These are phyloP conservation scores for Colletes collaris DNA, from an alignment of 2,888 invertebrate species.

Conservation along the genomic window DNA sequence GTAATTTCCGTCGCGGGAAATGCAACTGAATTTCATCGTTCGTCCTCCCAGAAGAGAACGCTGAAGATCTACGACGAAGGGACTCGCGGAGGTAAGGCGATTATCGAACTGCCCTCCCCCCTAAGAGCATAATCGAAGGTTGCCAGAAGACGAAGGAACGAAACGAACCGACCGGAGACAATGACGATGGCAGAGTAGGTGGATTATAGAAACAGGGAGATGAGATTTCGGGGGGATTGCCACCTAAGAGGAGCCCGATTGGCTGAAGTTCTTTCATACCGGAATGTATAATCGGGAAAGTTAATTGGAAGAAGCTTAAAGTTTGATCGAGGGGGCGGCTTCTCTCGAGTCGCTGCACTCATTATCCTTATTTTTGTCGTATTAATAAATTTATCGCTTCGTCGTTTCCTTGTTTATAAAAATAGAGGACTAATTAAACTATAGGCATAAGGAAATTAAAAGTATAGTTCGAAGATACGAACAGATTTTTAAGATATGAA, in stretches of 20 bases:
- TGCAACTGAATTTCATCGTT: conserved; percentile 57
- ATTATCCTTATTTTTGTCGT: too few species aligned
- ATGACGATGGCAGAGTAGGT: conserved; percentile 34
- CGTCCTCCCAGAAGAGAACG: background rate
- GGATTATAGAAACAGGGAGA: conserved; percentile 54
- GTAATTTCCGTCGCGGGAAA: conserved; percentile 62
- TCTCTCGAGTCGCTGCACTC: too few species aligned
- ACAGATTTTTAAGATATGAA: too few species aligned
- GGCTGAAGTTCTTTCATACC: conserved; percentile 9
- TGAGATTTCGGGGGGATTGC: conserved; percentile 47
- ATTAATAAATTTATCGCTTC: too few species aligned
- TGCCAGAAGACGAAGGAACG: conserved; percentile 42
- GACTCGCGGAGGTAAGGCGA: conserved; percentile 25
- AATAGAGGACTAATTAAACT: too few species aligned
- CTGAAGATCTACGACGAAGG: conserved; percentile 1
- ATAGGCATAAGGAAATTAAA: too few species aligned
- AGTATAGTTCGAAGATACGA: too few species aligned
- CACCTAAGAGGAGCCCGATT: conserved; percentile 46
- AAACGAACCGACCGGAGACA: conserved; percentile 48
- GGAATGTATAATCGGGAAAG: conserved; percentile 40
- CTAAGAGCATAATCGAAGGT: conserved; percentile 50
- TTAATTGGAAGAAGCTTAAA: conserved; percentile 43
- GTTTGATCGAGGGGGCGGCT: background rate
- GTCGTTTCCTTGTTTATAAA: too few species aligned
- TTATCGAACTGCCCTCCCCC: conserved; percentile 31